phyloP scores from a whole-genome alignment of 92 coral and sea anemone species.

The Parazoanthus swiftii region DNA sequence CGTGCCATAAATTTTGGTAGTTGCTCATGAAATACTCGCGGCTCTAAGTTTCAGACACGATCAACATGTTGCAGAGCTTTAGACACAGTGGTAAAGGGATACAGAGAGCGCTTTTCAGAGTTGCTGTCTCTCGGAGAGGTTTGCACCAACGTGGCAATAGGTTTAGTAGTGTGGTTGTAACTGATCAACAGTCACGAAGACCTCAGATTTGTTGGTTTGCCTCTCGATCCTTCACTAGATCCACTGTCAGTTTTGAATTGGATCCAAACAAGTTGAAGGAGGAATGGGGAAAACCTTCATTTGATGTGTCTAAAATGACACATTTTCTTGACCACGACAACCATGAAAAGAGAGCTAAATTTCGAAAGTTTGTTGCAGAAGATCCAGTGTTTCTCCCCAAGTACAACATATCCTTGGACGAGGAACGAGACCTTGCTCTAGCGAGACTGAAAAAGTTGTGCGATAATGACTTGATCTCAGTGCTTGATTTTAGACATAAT shows the following conservation, averaged over 20 bases:
- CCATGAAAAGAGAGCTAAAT: constrained; percentile 72
- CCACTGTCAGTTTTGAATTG: constrained; percentile 34
- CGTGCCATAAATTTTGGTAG: too few relatives aligned
- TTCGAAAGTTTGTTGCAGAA: constrained; percentile 68
- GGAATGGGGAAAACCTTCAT: constrained; percentile 73
- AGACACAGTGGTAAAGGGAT: constrained; percentile 13
- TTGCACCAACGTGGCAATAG: constrained; percentile 28
- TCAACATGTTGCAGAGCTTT: constrained; percentile 31
- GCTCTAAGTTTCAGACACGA: neutral
- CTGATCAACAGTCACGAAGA: neutral
- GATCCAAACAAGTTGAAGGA: constrained; percentile 69
- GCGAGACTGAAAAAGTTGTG: constrained; percentile 71
- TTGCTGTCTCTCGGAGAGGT: constrained; percentile 21
- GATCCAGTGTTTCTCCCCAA: constrained; percentile 67
- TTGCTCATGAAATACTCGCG: neutral
- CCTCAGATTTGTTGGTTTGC: neutral
- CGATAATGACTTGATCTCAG: constrained; percentile 75
- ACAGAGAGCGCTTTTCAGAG: constrained; percentile 16
- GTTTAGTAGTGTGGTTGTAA: neutral
- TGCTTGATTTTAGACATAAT: constrained; percentile 70
- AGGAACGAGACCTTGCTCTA: constrained; percentile 76
- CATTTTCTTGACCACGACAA: constrained; percentile 73
- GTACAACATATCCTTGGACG: constrained; percentile 74
- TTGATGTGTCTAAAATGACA: constrained; percentile 68
- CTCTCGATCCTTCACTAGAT: constrained; percentile 39